Percentiles rank a stretch among this genome's conserved stretches.
phyloP scores from a whole-genome alignment of 2,113 vertebrate genomes.

The Cheilinus undulatus region DNA sequence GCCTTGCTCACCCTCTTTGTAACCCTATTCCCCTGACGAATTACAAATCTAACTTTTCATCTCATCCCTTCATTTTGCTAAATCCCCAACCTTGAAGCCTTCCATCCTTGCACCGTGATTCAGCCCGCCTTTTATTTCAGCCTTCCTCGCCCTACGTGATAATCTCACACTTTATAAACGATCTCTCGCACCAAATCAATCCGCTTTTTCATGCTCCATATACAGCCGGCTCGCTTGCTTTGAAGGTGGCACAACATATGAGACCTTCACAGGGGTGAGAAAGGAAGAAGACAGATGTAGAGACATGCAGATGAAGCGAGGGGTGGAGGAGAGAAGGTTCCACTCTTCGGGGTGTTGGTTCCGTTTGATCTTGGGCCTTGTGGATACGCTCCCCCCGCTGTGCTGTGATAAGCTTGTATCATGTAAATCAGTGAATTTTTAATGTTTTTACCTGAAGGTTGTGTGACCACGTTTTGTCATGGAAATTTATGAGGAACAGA shows the following conservation, averaged over 20 bases:
- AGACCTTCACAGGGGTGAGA: slow-evolving; percentile 10
- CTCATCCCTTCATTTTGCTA: slow-evolving; percentile 12
- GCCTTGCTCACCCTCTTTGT: neutral
- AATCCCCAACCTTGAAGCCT: slow-evolving; percentile 39
- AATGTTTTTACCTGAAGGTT: slow-evolving; percentile 1
- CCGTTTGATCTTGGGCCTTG: slow-evolving; percentile 42
- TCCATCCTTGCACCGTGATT: neutral
- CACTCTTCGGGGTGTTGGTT: slow-evolving; percentile 15
- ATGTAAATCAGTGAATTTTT: slow-evolving; percentile 18
- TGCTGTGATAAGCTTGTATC: neutral
- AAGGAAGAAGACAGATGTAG: slow-evolving; percentile 8
- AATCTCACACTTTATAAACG: slow-evolving; percentile 36
- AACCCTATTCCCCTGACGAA: neutral
- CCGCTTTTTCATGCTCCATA: slow-evolving; percentile 50
- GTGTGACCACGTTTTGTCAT: slow-evolving; percentile 24
- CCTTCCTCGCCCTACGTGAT: slow-evolving; percentile 21
- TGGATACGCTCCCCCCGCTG: neutral
- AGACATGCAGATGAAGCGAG: slow-evolving; percentile 17
- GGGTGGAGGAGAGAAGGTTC: slow-evolving; percentile 1
- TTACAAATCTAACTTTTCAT: slow-evolving; percentile 35
- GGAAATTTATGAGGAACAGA: slow-evolving; percentile 12
- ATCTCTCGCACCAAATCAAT: slow-evolving; percentile 48
- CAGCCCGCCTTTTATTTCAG: slow-evolving; percentile 22
- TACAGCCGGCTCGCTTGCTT: slow-evolving; percentile 29
- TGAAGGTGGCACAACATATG: slow-evolving; percentile 42